These are phyloP conservation scores for Pollachius pollachius DNA, from an alignment of 2,113 vertebrate species.

Conservation along the genomic window DNA sequence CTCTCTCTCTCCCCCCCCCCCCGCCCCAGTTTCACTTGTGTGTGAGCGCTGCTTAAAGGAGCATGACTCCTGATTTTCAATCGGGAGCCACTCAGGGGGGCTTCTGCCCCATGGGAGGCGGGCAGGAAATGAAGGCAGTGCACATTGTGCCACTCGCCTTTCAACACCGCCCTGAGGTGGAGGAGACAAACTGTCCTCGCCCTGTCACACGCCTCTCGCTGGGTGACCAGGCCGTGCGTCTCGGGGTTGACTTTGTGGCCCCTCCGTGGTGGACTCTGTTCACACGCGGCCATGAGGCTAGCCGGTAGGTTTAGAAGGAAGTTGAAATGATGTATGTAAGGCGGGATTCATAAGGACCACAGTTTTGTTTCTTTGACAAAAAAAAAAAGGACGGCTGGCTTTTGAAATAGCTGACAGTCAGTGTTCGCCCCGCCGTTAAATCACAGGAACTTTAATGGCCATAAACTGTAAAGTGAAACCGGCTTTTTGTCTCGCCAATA, in stretches of 20 bases:
- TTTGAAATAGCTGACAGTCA: too few species aligned
- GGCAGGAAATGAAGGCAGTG: constrained; percentile 83
- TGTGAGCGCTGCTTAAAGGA: constrained; percentile 83
- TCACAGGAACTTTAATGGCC: not conserved
- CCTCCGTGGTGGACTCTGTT: not conserved
- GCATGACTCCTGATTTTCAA: constrained; percentile 83
- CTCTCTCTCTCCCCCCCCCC: constrained; percentile 8
- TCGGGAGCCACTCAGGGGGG: constrained; percentile 75
- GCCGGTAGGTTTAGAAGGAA: too few species aligned
- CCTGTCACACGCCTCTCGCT: constrained; percentile 34
- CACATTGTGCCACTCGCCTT: constrained; percentile 77
- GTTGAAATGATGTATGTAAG: too few species aligned
- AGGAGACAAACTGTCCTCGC: constrained; percentile 64
- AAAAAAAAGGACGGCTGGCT: too few species aligned
- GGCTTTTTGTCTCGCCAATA: constrained; percentile 3
- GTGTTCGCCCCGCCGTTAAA: not conserved
- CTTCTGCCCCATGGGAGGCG: constrained; percentile 66
- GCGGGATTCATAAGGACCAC: too few species aligned
- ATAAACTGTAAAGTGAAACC: not conserved
- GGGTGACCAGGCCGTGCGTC: not conserved
- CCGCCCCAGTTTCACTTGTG: not conserved
- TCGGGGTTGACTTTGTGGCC: constrained; percentile 26
- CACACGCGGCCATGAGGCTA: not conserved
- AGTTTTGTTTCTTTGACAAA: too few species aligned
- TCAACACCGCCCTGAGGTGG: constrained; percentile 61